Evolutionary conservation across 1,140 invertebrate genomes (phyloP), one percentile per base, ranked within the genome.

Genomic region (Eufriesea mexicana): DNA sequence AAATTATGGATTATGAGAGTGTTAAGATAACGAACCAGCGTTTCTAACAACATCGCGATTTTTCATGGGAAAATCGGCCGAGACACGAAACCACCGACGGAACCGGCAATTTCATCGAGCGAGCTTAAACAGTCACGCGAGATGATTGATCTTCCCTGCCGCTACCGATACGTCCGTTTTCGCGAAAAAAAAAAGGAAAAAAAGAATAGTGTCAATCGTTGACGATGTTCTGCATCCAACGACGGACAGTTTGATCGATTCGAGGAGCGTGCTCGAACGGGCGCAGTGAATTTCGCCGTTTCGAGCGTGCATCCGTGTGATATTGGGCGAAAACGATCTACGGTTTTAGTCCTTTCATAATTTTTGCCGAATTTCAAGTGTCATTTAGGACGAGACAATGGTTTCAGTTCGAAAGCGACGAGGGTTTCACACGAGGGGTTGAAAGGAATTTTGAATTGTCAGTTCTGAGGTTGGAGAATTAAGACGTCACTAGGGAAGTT

Each of bases 181-280:
- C 20, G 57, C 9, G n/a, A 59, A n/a, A 23, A 9, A 28, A 35
- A 55, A 59, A 47, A 47, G 25, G 61, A n/a, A 47, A 68, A 25
- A 23, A 47, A 61, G 49, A 75, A 61, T 42, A 64, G 72, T 76
- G 79, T 68, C 79, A 49, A 76, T 59, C 79, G 79, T 35, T 51
- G 25, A 54, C 67, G 66, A 79, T 79, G 55, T 25, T 42, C n/a
- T 49, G 72, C 72, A 23, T 67, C 73, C 49, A 55, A 67, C 16
- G 73, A n/a, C 57, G 59, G 79, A 76, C 72, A 82, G 72, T 66
- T 81, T 81, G 79, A 81, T 81, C 79, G 79, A 82, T 75, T 76
- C 61, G 62, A 82, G 57, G n/a, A 79, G 12, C 51, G 45, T 35
- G 23, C 49, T 66, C 35, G 25, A 74, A 74, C 42, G 35, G 20